Percentiles rank a stretch among this genome's conserved stretches.
Evolutionary conservation across 2,888 invertebrate species (phyloP).

Genomic region (Colostygia pectinataria): DNA sequence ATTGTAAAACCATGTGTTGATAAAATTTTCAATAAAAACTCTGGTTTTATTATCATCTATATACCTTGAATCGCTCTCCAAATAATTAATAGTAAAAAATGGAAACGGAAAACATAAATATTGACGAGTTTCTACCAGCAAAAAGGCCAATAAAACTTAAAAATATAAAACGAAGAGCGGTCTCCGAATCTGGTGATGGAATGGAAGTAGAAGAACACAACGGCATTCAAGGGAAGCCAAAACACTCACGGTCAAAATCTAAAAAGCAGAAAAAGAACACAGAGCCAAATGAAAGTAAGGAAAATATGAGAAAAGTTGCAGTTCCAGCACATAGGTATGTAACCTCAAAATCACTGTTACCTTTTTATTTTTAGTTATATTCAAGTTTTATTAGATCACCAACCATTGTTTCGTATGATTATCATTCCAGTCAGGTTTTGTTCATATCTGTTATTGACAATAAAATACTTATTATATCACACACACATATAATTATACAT

Average conservation of each 20-base stretch:
- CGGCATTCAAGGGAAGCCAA: slow-evolving; percentile 79
- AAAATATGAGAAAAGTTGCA: slow-evolving; percentile 87
- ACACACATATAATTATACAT: no score
- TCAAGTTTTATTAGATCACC: no score
- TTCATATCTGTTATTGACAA: no score
- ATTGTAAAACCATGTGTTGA: slow-evolving; percentile 48
- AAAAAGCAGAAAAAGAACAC: slow-evolving; percentile 65
- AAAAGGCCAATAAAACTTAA: slow-evolving; percentile 73
- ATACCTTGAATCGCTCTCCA: background rate
- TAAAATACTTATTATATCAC: no score
- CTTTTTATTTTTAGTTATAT: no score
- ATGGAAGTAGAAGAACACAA: slow-evolving; percentile 88
- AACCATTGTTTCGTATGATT: no score
- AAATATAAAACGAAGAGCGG: slow-evolving; percentile 79
- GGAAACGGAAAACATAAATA: slow-evolving; percentile 78
- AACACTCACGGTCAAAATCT: slow-evolving; percentile 63
- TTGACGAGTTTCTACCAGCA: slow-evolving; percentile 77
- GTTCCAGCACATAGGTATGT: slow-evolving; percentile 93
- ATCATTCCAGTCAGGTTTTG: no score
- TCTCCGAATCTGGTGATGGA: slow-evolving; percentile 74
- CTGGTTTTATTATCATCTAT: background rate
- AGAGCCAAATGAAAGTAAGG: slow-evolving; percentile 81
- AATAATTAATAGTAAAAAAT: slow-evolving; percentile 44
- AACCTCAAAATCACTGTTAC: slow-evolving; percentile 44
- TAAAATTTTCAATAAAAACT: slow-evolving; percentile 28